A percentile compares a stretch with the other conserved stretches of the same genome.
Evolutionary conservation across 2,797 vertebrate species (phyloP).

Genomic region (Helarctos malayanus): DNA sequence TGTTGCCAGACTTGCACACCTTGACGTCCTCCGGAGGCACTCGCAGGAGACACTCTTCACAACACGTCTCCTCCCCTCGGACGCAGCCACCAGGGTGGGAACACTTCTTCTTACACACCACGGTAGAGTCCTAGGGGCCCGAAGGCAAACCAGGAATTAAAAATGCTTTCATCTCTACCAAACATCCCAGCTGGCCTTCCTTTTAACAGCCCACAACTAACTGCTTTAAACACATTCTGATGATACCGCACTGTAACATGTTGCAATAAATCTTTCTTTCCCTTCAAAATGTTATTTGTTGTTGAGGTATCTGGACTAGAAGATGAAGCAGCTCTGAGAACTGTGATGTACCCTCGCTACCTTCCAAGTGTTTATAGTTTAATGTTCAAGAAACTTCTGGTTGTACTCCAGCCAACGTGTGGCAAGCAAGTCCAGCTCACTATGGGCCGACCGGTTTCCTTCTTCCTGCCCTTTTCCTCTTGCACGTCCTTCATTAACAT

Average conservation of each 20-base stretch:
- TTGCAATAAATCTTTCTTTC: background rate
- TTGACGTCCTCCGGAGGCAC: constrained; percentile 93
- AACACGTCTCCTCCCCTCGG: constrained; percentile 90
- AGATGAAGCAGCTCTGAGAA: background rate
- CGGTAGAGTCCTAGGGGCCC: constrained; percentile 94
- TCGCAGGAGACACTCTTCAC: constrained; percentile 94
- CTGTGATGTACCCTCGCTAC: background rate
- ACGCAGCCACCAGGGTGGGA: constrained; percentile 91
- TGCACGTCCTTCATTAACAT: background rate
- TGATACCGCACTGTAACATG: background rate
- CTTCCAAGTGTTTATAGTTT: background rate
- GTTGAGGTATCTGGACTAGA: background rate
- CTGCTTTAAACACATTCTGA: background rate
- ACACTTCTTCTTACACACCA: constrained; percentile 95
- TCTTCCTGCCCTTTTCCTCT: background rate
- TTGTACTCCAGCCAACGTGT: background rate
- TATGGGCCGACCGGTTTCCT: background rate
- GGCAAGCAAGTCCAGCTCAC: background rate
- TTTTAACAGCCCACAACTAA: background rate
- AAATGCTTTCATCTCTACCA: background rate
- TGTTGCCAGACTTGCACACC: constrained; percentile 96
- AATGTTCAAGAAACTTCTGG: background rate
- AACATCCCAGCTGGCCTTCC: too few relatives aligned
- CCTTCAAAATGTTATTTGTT: background rate
- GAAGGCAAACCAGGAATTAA: constrained; percentile 69